Conservation (phyloP, 2,113 vertebrate genomes). For the Eonycteris spelaea region DNA sequence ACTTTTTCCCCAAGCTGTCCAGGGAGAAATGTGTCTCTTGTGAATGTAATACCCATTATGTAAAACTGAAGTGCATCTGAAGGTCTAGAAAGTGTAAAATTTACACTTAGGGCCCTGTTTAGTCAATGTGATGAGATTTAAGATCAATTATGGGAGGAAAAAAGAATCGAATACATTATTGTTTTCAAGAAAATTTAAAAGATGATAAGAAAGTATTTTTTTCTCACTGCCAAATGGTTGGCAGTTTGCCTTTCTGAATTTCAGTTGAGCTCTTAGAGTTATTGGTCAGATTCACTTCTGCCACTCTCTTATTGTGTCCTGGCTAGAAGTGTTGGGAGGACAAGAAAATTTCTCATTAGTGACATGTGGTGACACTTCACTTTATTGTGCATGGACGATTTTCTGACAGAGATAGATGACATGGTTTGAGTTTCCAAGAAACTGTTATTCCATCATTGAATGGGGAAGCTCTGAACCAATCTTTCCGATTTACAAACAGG, state of each 20-base stretch:
- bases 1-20: slow-evolving; percentile 66
- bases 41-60: slow-evolving; percentile 57
- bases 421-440: slow-evolving; percentile 79
- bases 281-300: slow-evolving; percentile 49
- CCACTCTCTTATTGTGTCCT: background rate
- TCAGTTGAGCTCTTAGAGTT: slow-evolving; percentile 1
- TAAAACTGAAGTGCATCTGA: slow-evolving; percentile 60
- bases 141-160: slow-evolving; percentile 35
- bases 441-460: slow-evolving; percentile 80
- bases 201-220: background rate
- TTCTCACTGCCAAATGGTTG: background rate
- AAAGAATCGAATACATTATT: background rate
- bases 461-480: slow-evolving; percentile 73
- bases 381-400: slow-evolving; percentile 78
- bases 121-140: slow-evolving; percentile 47
- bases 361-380: slow-evolving; percentile 78
- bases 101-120: slow-evolving; percentile 19
- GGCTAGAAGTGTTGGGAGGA: slow-evolving; percentile 62
- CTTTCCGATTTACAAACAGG: slow-evolving; percentile 69
- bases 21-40: slow-evolving; percentile 61
- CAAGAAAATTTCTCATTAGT: slow-evolving; percentile 77
- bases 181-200: slow-evolving; percentile 45
- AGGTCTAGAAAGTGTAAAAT: slow-evolving; percentile 53
- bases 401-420: slow-evolving; percentile 82
- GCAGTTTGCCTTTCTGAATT: slow-evolving; percentile 23